phyloP scores from a whole-genome alignment of 2,113 vertebrate species.

The Pholis gunnellus region DNA sequence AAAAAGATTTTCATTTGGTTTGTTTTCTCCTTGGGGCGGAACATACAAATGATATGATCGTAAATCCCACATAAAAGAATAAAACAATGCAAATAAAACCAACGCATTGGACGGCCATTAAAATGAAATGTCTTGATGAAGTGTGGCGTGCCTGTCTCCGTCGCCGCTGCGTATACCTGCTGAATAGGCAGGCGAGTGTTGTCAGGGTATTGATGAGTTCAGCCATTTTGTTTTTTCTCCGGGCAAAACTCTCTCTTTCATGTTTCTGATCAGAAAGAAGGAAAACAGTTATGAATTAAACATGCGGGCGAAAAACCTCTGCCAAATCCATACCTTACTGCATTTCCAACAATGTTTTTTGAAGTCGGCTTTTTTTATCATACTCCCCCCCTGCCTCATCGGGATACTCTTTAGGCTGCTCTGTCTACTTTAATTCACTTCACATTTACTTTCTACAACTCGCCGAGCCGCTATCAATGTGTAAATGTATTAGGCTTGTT shows the following conservation, averaged over 20 bases:
- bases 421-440: conserved; percentile 37
- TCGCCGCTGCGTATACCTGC: conserved; percentile 40
- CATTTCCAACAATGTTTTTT: conserved; percentile 62
- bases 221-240: conserved; percentile 77
- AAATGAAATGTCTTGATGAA: conserved; percentile 52
- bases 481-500: conserved; percentile 27
- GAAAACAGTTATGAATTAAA: conserved; percentile 80
- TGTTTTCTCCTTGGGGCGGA: conserved; percentile 57
- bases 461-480: conserved; percentile 1
- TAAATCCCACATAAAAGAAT: conserved; percentile 60
- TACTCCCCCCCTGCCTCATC: conserved; percentile 20
- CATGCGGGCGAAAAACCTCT: conserved; percentile 60
- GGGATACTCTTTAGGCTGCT: conserved; percentile 24
- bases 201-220: conserved; percentile 75
- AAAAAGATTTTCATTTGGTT: conserved; percentile 32
- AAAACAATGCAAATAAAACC: conserved; percentile 43
- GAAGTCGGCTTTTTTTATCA: conserved; percentile 51
- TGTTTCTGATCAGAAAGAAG: conserved; percentile 81
- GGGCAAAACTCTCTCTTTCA: conserved; percentile 72
- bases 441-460: conserved; percentile 11
- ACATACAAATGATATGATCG: conserved; percentile 61
- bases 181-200: conserved; percentile 61
- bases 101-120: conserved; percentile 33
- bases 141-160: conserved; percentile 44
- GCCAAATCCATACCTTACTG: conserved; percentile 67